Base-by-base conservation (phyloP, 2,888 invertebrate species). In the Sphaerophoria taeniata region DNA sequence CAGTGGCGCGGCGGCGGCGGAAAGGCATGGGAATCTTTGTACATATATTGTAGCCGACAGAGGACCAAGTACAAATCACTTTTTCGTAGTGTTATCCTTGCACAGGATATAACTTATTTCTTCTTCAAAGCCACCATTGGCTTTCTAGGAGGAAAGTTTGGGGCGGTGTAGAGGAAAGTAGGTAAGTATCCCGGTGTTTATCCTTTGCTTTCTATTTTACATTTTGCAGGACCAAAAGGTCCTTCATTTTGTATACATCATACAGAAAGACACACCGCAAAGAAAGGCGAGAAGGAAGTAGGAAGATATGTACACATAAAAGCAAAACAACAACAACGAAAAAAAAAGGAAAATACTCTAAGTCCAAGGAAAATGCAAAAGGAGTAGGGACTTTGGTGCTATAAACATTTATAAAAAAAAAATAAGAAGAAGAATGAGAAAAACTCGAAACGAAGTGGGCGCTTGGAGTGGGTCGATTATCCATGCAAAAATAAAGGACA, bases 31-130 rank as follows among this genome's bases (percentile, higher is more conserved):
- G 53, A 73, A 74, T 80, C 61, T 45, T 47, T 73, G 79, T 73
- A 24, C 24, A 24, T 24, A 24, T 24, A 74, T 69, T 63, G 51
- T 72, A 67, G 53, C 51, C 47, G 31, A 58, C 51, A 14, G 16
- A 49, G 9, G 16, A 43, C n/a, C 47, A 31, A 78, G 76, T 67
- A 76, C 70, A 81, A 76, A 76, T 73, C 72, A 73, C 82, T 73
- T 56, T 61, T 43, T 56, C 60, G 14, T 14, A 70, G 69, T 65
- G 58, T 72, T 67, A 67, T 67, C 67, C 53, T 67, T 58, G 73
- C 72, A 82, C 72, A 77, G 73, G 73, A 83, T 70, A 73, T 83
- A 82, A 77, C 78, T 83, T 83, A 63, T 77, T 78, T 70, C 56
- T 70, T 58, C 33, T 73, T 65, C 63, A 39, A 43, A 74, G 61